A percentile compares a stretch with the other conserved stretches of the same genome.
phyloP scores from a whole-genome alignment of 2,888 invertebrate genomes.

The Pachycephus smyrnensis region DNA sequence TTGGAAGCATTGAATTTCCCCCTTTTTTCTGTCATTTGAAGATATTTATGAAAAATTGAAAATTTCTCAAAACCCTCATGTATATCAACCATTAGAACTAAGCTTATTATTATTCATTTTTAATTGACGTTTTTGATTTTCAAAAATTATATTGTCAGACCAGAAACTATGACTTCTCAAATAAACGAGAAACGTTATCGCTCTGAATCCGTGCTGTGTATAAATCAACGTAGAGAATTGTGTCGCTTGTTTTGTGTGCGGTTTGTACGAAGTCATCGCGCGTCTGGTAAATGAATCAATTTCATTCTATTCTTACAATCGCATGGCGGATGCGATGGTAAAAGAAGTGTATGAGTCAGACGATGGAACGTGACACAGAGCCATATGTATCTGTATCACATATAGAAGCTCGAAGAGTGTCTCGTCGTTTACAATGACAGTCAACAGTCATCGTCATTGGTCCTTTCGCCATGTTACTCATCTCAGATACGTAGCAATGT shows the following conservation, averaged over 20 bases:
- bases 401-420: neutral
- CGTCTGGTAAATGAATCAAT: slow-evolving; percentile 47
- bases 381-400: neutral
- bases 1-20: neutral
- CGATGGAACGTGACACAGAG: neutral
- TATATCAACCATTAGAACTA: neutral
- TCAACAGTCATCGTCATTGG: neutral
- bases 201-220: no score
- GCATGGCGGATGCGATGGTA: slow-evolving; percentile 45
- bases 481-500: neutral
- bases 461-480: neutral
- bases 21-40: neutral
- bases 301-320: slow-evolving; percentile 56
- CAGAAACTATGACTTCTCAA: neutral
- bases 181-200: neutral
- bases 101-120: neutral
- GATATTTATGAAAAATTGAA: neutral
- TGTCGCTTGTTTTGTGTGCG: neutral
- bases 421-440: neutral
- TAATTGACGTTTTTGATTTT: neutral
- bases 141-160: neutral
- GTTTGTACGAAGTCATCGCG: neutral
- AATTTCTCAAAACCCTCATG: neutral
- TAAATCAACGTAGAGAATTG: neutral
- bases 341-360: slow-evolving; percentile 55